Percentiles rank a stretch among this genome's conserved stretches.
Evolutionary conservation across 2,888 invertebrate species (phyloP).

Genomic region (Eueremaeus valkanovi): DNA sequence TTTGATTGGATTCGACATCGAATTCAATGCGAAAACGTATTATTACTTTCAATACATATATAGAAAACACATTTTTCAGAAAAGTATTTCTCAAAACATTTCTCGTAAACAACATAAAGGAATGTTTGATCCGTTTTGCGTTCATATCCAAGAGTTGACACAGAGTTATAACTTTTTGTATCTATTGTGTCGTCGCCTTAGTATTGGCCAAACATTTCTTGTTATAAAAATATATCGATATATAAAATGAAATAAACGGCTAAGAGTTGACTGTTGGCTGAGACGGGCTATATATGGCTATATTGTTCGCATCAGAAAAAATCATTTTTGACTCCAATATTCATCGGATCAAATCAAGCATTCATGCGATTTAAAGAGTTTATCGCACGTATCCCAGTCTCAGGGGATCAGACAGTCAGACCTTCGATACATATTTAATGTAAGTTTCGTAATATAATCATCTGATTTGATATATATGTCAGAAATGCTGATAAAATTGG

Average conservation of each 20-base stretch:
- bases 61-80: neutral
- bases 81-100: conserved; percentile 3
- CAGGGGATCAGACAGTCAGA: neutral
- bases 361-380: conserved; percentile 34
- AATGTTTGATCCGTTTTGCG: conserved; percentile 32
- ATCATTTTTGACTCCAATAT: conserved; percentile 30
- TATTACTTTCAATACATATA: too few species aligned
- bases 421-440: neutral
- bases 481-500: conserved; percentile 10
- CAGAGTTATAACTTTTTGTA: neutral
- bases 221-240: conserved; percentile 27
- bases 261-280: neutral
- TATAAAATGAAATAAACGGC: neutral
- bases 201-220: conserved; percentile 7
- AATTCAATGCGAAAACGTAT: conserved; percentile 27
- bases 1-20: conserved; percentile 13
- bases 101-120: conserved; percentile 1
- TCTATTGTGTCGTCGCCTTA: neutral
- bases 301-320: neutral
- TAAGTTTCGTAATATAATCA: neutral
- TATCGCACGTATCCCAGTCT: conserved; percentile 24
- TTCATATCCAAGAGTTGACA: conserved; percentile 12
- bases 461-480: conserved; percentile 33
- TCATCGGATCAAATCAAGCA: conserved; percentile 23
- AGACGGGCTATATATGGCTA: too few species aligned